These are phyloP conservation scores for Macroglossus sobrinus DNA, from an alignment of 2,113 vertebrate species.

Conservation along the genomic window DNA sequence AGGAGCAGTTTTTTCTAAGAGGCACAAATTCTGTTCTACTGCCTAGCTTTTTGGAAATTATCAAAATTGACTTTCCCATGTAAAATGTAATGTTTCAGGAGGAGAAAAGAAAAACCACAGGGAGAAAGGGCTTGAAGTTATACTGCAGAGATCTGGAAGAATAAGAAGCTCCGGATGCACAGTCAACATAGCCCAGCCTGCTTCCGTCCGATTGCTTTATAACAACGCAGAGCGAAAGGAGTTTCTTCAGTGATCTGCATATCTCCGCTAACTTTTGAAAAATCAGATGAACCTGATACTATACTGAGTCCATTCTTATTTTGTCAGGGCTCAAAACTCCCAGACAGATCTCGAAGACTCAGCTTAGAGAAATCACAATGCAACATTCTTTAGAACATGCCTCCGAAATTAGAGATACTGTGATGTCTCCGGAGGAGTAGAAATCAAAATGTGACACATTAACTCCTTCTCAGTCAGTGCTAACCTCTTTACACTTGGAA, in stretches of 20 bases:
- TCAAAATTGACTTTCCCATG: slow-evolving; percentile 21
- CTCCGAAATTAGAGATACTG: slow-evolving; percentile 58
- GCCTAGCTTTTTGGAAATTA: slow-evolving; percentile 19
- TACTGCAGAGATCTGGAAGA: slow-evolving; percentile 7
- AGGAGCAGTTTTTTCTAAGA: not conserved
- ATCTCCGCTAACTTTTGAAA: slow-evolving; percentile 56
- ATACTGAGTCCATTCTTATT: slow-evolving; percentile 53
- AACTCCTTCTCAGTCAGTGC: slow-evolving; percentile 45
- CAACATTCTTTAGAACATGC: slow-evolving; percentile 58
- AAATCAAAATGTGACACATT: slow-evolving; percentile 65
- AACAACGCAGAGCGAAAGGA: slow-evolving; percentile 31
- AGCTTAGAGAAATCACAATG: slow-evolving; percentile 62
- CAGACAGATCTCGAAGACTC: slow-evolving; percentile 46
- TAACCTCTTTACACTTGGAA: slow-evolving; percentile 41
- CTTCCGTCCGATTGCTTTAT: slow-evolving; percentile 21
- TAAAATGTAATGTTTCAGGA: slow-evolving; percentile 43
- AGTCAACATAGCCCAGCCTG: slow-evolving; percentile 41
- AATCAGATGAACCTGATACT: slow-evolving; percentile 53
- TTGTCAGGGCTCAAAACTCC: slow-evolving; percentile 49
- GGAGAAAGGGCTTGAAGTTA: slow-evolving; percentile 46
- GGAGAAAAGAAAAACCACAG: slow-evolving; percentile 37
- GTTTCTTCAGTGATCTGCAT: slow-evolving; percentile 30
- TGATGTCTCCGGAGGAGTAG: slow-evolving; percentile 45
- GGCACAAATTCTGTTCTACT: slow-evolving; percentile 21
- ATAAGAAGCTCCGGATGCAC: slow-evolving; percentile 29